Evolutionary conservation across 2,888 invertebrate species (phyloP).

Genomic region (Drosophila barbarae): DNA sequence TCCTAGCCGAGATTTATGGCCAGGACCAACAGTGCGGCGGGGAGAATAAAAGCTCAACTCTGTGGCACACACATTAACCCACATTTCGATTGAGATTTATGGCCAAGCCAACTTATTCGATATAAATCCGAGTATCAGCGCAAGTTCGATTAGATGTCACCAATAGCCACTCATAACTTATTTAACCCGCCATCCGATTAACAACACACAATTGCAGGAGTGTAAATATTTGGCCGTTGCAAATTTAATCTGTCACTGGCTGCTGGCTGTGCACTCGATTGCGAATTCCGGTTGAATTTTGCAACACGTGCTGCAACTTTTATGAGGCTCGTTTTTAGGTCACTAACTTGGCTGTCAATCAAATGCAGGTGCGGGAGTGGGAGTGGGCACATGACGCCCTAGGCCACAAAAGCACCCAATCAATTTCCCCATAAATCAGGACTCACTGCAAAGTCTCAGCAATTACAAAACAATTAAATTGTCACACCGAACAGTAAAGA

Average conservation of each 20-base stretch:
- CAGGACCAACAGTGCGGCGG: constrained; percentile 9
- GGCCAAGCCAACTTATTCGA: constrained; percentile 20
- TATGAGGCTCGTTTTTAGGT: constrained; percentile 25
- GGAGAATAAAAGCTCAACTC: constrained; percentile 8
- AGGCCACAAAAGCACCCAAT: constrained; percentile 34
- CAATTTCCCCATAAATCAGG: constrained; percentile 62
- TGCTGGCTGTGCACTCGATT: constrained; percentile 8
- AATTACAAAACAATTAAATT: constrained; percentile 74
- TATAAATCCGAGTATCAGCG: neutral
- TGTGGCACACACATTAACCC: constrained; percentile 32
- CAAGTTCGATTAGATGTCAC: constrained; percentile 10
- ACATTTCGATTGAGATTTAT: constrained; percentile 38
- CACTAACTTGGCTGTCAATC: constrained; percentile 23
- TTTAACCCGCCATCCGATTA: constrained; percentile 23
- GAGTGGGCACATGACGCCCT: neutral
- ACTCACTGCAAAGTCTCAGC: constrained; percentile 50
- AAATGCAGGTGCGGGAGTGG: neutral
- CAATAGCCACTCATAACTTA: constrained; percentile 22
- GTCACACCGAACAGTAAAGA: constrained; percentile 55
- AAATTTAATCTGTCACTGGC: constrained; percentile 13
- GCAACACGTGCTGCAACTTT: constrained; percentile 18
- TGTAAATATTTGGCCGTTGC: constrained; percentile 9
- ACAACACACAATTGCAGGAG: neutral
- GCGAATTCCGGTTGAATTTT: constrained; percentile 19
- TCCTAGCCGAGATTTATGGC: constrained; percentile 25